Evolutionary conservation across 2,113 vertebrate species (phyloP), one percentile per base, ranked within the genome.

Genomic region (Neomonachus schauinslandi): DNA sequence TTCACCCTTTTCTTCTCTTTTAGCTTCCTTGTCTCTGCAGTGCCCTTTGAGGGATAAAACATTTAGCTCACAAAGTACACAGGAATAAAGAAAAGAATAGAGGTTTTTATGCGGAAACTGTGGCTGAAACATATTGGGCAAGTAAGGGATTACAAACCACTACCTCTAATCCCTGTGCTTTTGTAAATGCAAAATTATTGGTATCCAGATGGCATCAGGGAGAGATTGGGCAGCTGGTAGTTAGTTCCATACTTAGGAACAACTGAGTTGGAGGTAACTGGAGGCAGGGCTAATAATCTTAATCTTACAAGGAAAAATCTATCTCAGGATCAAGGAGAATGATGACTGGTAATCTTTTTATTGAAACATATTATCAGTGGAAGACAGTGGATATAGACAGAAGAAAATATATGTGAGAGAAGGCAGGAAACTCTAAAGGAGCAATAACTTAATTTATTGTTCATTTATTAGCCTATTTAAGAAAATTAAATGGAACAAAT

Each of bases 401-500:
- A 74, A 19, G 8, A 67, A 31, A n/a, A 22, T 53, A 39, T 19
- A 46, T 24, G 19, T 28, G 28, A 71, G 55, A 81, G 71, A 81
- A 92, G 21, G 11, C 59, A 13, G 28, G 36, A 81, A 14, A 36
- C 26, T 42, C 5, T 49, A 26, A 61, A 77, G 26, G 55, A 81
- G 31, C 15, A 69, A 4, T 55, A 21, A 51, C 13, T 91, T 59
- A 39, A 91, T 87, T 89, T 80, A 31, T 89, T 81, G 12, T 82
- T 93, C n/a, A 72, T 9, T 97, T 51, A 63, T n/a, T 77, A 76
- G 24, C 11, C 21, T 89, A 42, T 31, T 94, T 87, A 79, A 76
- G 42, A 94, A 90, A 94, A 93, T 79, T 87, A 51, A 89, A 74
- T 90, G 28, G 51, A 80, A 61, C 46, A 16, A 94, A 36, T 74